These are phyloP conservation scores for Limosa lapponica DNA, from an alignment of 2,797 vertebrate species.

Conservation along the genomic window DNA sequence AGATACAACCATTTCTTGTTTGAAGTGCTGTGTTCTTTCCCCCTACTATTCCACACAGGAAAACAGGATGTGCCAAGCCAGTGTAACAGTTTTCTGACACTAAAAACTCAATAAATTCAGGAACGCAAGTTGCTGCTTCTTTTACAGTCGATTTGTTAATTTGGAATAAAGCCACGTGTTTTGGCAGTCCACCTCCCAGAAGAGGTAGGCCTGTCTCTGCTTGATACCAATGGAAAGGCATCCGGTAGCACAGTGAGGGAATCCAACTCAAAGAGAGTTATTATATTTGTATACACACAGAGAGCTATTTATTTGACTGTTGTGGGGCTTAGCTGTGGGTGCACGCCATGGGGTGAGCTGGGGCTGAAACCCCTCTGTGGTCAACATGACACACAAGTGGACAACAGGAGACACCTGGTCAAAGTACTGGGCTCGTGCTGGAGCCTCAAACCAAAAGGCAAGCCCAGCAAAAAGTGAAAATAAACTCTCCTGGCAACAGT, in stretches of 20 bases:
- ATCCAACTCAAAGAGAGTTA: not conserved
- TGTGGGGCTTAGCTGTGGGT: not conserved
- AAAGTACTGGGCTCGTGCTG: not conserved
- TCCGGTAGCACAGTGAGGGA: rapidly evolving
- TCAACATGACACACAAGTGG: rapidly evolving
- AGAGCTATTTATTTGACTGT: not conserved
- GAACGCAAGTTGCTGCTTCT: not conserved
- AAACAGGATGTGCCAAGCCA: not conserved
- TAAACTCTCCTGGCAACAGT: not conserved
- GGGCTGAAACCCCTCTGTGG: not conserved
- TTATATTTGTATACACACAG: not conserved
- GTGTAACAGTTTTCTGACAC: not conserved
- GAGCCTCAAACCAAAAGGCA: not conserved
- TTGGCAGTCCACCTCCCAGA: not conserved
- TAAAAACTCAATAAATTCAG: not conserved
- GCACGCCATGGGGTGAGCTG: rapidly evolving
- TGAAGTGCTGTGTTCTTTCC: not conserved
- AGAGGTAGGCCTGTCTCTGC: not conserved
- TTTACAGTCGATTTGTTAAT: not conserved
- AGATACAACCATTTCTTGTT: not conserved
- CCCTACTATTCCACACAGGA: not conserved
- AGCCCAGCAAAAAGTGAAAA: not conserved
- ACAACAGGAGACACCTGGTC: not conserved
- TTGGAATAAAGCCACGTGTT: not conserved
- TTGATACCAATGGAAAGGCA: not conserved